phyloP scores from a whole-genome alignment of 1,140 invertebrate species.

The Bombus sibiricus region DNA sequence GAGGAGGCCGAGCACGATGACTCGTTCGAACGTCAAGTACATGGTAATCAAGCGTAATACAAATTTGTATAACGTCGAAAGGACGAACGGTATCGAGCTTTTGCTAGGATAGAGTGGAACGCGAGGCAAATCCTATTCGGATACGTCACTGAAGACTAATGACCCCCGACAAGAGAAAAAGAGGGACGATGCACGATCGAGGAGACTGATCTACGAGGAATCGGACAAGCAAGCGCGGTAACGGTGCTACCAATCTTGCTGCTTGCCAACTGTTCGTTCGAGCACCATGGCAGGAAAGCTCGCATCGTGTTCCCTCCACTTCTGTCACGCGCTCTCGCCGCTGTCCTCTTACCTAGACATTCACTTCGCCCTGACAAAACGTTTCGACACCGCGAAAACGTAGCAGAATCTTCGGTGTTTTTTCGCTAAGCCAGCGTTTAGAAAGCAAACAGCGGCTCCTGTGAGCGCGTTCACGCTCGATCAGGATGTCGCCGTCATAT shows the following conservation, averaged over 20 bases:
- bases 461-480: slow-evolving; percentile 7
- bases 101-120: no score
- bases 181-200: slow-evolving; percentile 58
- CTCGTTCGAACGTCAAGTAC: not conserved
- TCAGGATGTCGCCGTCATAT: slow-evolving; percentile 26
- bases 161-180: slow-evolving; percentile 58
- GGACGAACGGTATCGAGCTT: not conserved
- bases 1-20: not conserved
- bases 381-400: slow-evolving; percentile 52
- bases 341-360: slow-evolving; percentile 53
- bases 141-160: slow-evolving; percentile 57
- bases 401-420: slow-evolving; percentile 28
- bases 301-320: not conserved
- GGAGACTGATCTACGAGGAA: slow-evolving; percentile 66
- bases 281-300: slow-evolving; percentile 27
- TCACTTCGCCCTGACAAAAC: slow-evolving; percentile 49
- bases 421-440: not conserved
- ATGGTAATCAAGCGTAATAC: not conserved
- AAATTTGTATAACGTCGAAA: not conserved
- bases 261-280: slow-evolving; percentile 67
- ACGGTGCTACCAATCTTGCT: slow-evolving; percentile 67
- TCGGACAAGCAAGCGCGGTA: slow-evolving; percentile 51
- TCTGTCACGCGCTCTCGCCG: not conserved
- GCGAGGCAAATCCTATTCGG: slow-evolving; percentile 5
- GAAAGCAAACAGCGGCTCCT: slow-evolving; percentile 7